phyloP scores from a whole-genome alignment of 1,140 invertebrate species.

The Psilanteris sp. region DNA sequence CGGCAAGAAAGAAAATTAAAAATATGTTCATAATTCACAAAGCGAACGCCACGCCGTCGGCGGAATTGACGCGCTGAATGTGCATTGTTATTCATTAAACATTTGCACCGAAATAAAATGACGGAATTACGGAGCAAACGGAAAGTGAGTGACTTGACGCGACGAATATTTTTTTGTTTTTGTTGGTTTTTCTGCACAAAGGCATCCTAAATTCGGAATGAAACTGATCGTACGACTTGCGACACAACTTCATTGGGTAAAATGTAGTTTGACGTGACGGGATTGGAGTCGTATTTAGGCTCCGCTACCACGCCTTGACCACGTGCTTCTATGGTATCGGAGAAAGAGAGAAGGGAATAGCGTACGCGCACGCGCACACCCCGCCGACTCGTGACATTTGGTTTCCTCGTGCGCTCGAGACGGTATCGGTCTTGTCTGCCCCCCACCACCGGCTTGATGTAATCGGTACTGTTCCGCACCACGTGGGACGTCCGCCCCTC shows the following conservation, averaged over 20 bases:
- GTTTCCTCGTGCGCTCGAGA: constrained; percentile 37
- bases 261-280: constrained; percentile 45
- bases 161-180: too few species aligned
- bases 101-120: too few species aligned
- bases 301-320: constrained; percentile 56
- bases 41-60: too few species aligned
- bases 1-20: constrained; percentile 34
- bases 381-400: constrained; percentile 47
- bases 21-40: constrained; percentile 32
- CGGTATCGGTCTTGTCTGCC: constrained; percentile 13
- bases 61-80: background rate
- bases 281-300: constrained; percentile 12
- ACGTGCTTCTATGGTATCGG: constrained; percentile 60
- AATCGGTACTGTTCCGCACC: constrained; percentile 50
- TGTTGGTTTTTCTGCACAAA: too few species aligned
- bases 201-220: too few species aligned
- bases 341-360: constrained; percentile 19
- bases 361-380: constrained; percentile 44
- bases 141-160: too few species aligned
- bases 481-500: constrained; percentile 56
- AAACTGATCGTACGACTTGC: too few species aligned
- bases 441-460: constrained; percentile 34
- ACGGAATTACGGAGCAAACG: too few species aligned
- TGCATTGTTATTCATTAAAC: too few species aligned
- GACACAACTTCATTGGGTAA: too few species aligned